Evolutionary conservation across 2,797 vertebrate species (phyloP), one percentile per base, ranked within the genome.

Genomic region (Kryptolebias ocellatus): DNA sequence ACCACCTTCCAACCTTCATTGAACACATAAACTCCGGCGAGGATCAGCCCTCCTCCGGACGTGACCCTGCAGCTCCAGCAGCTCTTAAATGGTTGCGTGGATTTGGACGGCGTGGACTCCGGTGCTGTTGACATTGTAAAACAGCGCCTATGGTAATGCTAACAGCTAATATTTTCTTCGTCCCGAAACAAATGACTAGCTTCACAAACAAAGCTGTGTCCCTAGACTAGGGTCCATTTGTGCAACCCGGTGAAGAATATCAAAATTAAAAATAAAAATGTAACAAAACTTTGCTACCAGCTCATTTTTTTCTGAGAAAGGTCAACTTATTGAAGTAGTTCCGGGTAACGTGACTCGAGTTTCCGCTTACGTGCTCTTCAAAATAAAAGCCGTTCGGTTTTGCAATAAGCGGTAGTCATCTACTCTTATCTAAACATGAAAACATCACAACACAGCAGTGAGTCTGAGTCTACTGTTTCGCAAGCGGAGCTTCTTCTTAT

Each of bases 1-100:
- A 91, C 82, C 45, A 47, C 47, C 20, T 31, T 88, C 10, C 80
- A 74, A 39, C 90, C 89, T 2, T 79, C 79, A 1, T n/a, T 18
- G 49, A 57, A 88, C 5, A 94, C 93, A 20, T 93, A 94, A 0
- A 31, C 80, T 1, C 58, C 93, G 0, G 89, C 70, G 2, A 85
- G 24, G 10, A 92, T 1, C 29, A 93, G 12, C 3, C 88, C 93
- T 0, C 91, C 74, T 0, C 92, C 93, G n/a, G 87, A 89, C 20
- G 93, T 1, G 1, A 90, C 0, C 11, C 91, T 83, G 17, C 93
- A 94, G 80, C 92, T 83, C 89, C 84, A 93, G 76, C 93, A 94
- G 74, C 8, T 67, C 39, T 68, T 78, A 0, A 89, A 69, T 18
- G 37, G 2, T 54, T 71, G 58, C 1, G 4, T 3, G 34, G 57